Evolutionary conservation across 2,113 vertebrate species (phyloP).

Genomic region (Urocolius indicus): DNA sequence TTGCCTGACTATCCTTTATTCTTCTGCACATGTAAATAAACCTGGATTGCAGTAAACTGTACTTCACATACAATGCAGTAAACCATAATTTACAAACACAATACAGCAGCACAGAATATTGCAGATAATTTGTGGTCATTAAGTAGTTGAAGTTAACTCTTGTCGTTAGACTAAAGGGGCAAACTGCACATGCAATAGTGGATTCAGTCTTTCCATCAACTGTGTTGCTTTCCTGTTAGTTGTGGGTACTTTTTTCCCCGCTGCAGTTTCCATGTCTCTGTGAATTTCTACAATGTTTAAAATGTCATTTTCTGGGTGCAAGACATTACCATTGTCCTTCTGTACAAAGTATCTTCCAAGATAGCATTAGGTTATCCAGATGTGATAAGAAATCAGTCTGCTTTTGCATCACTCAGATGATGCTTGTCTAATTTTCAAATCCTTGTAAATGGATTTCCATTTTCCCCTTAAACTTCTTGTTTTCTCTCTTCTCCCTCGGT

Average conservation of each 20-base stretch:
- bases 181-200: background rate
- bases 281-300: slow-evolving; percentile 29
- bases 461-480: background rate
- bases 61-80: background rate
- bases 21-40: background rate
- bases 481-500: background rate
- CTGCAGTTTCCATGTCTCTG: background rate
- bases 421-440: slow-evolving; percentile 1
- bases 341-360: background rate
- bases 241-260: background rate
- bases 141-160: background rate
- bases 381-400: background rate
- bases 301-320: background rate
- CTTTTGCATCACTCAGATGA: background rate
- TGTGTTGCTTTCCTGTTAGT: background rate
- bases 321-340: background rate
- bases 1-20: background rate
- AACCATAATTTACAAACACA: background rate
- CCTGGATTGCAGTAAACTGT: background rate
- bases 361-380: background rate
- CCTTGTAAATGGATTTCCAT: background rate
- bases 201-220: background rate
- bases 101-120: background rate
- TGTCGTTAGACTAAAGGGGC: background rate
- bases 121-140: background rate